These are phyloP conservation scores for Ceratina japonica DNA, from an alignment of 1,140 invertebrate species.

Conservation along the genomic window DNA sequence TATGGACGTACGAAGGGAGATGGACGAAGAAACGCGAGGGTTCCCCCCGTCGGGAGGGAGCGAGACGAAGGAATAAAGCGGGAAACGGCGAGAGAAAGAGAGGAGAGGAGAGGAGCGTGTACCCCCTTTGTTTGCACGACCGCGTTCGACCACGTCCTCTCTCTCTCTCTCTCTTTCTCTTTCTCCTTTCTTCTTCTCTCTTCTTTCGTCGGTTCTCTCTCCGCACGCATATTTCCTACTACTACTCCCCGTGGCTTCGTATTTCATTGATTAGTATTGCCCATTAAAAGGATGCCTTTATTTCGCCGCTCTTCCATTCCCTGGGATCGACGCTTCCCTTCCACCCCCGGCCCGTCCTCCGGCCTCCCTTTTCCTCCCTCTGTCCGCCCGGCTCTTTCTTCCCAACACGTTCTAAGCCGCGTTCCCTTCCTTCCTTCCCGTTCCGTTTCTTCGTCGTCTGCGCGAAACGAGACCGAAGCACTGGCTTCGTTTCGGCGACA, in stretches of 20 bases:
- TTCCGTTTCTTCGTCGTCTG: not conserved
- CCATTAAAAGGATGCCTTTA: conserved; percentile 77
- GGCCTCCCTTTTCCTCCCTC: not conserved
- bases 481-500: not conserved
- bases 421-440: too few relatives aligned
- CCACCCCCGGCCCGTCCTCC: not conserved
- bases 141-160: conserved; percentile 55
- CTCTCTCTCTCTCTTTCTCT: not conserved
- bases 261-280: conserved; percentile 79
- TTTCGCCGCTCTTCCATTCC: conserved; percentile 62
- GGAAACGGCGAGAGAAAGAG: conserved; percentile 15
- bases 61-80: conserved; percentile 17
- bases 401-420: not conserved
- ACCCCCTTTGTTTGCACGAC: conserved; percentile 75
- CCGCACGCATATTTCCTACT: conserved; percentile 54
- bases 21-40: conserved; percentile 14
- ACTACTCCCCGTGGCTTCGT: conserved; percentile 64
- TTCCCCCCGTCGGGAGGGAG: conserved; percentile 42
- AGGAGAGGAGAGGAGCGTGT: conserved; percentile 50
- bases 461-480: not conserved
- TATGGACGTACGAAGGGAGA: conserved; percentile 17
- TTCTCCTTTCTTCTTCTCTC: conserved; percentile 31
- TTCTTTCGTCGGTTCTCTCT: conserved; percentile 40
- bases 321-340: conserved; percentile 49
- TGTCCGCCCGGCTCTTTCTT: not conserved